Evolutionary conservation across 2,888 invertebrate genomes (phyloP), one percentile per base, ranked within the genome.

Genomic region (Stenchaetothrips biformis): DNA sequence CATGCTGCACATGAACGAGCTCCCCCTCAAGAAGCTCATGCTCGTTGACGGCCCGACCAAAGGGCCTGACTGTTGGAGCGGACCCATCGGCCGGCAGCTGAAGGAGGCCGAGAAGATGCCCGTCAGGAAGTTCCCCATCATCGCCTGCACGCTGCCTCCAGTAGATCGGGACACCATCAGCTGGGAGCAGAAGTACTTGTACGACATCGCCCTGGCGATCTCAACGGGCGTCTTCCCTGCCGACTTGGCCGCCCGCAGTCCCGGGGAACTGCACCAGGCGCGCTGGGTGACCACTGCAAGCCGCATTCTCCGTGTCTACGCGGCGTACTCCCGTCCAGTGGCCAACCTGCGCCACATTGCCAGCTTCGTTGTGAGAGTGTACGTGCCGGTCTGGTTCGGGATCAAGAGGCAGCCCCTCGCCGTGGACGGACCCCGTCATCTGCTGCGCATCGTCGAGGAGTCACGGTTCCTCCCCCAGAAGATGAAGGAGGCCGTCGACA

Each of bases 281-380:
- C 21, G 80, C 48, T 82, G 79, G 81, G 77, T 81, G 21, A 82
- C 81, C 7, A 25, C 80, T 6, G 82, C 80, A 25, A 82, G 81
- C 80, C 25, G 81, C 49, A 78, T 27, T 78, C 48, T 48, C 16
- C 80, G 53, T 0, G 53, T 53, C 4, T 53, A 53, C 53, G 53
- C 18, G 13, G 53, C 13, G 13, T 16, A 2, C 53, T 16, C 13
- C 48, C 11, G 77, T 47, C 79, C 78, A 13, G 47, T 62, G 18
- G 67, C 79, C 9, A 78, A 79, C 48, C 86, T 88, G 37, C 81
- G 78, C 77, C 53, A 79, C 16, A 48, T 81, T 78, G 78, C 81
- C 13, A n/a, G 74, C 47, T 80, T 82, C 78, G 80, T 83, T 48
- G 47, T 82, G 16, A 82, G 80, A 78, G 80, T 81, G 48, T 83